Evolutionary conservation across 2,113 vertebrate species (phyloP).

Genomic region (Corythornis cristatus): DNA sequence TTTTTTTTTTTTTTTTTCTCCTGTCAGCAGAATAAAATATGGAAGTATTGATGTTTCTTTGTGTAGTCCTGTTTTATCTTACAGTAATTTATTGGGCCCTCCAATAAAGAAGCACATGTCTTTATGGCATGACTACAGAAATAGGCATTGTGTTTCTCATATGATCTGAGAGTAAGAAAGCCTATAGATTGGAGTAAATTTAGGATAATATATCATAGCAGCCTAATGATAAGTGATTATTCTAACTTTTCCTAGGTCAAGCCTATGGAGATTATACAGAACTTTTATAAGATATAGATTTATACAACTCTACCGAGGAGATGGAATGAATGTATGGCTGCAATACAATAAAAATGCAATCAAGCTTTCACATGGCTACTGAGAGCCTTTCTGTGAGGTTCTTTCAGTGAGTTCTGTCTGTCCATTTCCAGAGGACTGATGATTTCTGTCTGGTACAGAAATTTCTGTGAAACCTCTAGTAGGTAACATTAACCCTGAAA

Average conservation of each 20-base stretch:
- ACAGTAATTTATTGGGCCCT: background rate
- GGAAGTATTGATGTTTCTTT: background rate
- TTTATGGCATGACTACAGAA: background rate
- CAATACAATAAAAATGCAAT: background rate
- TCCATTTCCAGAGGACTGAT: background rate
- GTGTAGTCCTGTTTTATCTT: background rate
- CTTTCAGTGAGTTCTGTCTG: background rate
- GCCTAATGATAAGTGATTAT: background rate
- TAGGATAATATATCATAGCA: background rate
- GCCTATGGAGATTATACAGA: background rate
- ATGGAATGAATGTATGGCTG: background rate
- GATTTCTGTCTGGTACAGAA: background rate
- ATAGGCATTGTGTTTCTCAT: background rate
- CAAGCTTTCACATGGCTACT: background rate
- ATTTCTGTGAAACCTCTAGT: background rate
- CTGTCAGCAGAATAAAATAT: background rate
- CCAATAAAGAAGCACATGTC: background rate
- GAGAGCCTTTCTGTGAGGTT: background rate
- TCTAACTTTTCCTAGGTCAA: background rate
- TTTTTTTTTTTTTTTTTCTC: background rate
- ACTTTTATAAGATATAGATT: background rate
- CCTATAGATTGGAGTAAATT: background rate
- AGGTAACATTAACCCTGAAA: background rate
- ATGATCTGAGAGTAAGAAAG: background rate
- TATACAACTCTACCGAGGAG: background rate